phyloP scores from a whole-genome alignment of 2,113 vertebrate species.

The Rhabdomys dilectus region DNA sequence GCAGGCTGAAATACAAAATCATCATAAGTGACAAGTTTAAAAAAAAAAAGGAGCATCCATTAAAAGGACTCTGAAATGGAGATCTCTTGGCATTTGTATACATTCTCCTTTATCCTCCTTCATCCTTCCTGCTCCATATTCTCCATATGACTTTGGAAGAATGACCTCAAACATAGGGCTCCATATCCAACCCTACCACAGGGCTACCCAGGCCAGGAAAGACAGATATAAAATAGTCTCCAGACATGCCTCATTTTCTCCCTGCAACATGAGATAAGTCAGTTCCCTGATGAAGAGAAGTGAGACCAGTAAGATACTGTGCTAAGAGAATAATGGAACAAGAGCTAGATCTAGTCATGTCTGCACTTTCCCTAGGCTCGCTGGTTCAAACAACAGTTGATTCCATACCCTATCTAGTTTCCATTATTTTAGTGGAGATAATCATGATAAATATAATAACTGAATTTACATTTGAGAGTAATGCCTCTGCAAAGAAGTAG shows the following conservation, averaged over 20 bases:
- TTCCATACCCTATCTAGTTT: background rate
- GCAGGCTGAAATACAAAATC: background rate
- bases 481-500: background rate
- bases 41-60: background rate
- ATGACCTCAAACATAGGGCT: background rate
- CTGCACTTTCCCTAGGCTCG: background rate
- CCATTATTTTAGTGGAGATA: constrained; percentile 28
- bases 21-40: background rate
- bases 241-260: background rate
- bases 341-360: background rate
- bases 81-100: background rate
- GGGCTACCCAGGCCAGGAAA: background rate
- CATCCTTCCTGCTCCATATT: background rate
- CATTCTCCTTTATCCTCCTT: background rate
- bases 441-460: constrained; percentile 15
- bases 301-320: background rate
- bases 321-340: background rate
- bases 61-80: background rate
- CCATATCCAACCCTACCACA: background rate
- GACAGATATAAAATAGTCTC: background rate
- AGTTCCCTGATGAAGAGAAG: background rate
- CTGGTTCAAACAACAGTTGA: background rate
- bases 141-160: background rate
- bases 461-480: background rate
- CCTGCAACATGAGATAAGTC: background rate